Conservation (phyloP, 2,113 vertebrate genomes). For the Plotosus lineatus region DNA sequence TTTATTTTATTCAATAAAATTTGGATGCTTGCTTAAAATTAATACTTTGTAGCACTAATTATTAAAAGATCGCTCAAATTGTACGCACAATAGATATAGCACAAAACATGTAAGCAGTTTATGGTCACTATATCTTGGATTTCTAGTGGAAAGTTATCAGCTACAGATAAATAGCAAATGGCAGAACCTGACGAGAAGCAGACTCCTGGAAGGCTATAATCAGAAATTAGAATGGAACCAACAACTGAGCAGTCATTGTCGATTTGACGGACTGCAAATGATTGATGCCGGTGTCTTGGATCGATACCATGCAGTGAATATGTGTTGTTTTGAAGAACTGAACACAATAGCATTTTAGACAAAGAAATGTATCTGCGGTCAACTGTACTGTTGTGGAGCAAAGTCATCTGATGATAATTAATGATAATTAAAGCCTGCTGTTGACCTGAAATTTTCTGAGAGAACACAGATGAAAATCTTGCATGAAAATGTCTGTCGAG, state of each 20-base stretch:
- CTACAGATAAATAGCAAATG: too few species aligned
- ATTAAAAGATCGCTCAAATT: not conserved
- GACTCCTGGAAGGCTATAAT: too few species aligned
- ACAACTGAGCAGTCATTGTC: too few species aligned
- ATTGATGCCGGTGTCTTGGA: too few species aligned
- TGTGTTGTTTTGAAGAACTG: not conserved
- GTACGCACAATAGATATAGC: not conserved
- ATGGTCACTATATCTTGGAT: too few species aligned
- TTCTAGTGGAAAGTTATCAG: too few species aligned
- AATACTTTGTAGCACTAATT: not conserved
- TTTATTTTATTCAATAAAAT: not conserved
- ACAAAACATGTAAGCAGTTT: not conserved
- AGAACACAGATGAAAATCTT: slow-evolving; percentile 31
- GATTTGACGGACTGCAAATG: too few species aligned
- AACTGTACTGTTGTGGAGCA: not conserved
- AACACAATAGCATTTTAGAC: not conserved
- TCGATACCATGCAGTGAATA: not conserved
- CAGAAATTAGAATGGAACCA: too few species aligned
- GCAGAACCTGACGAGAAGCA: too few species aligned
- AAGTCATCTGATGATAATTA: not conserved
- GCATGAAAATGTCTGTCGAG: slow-evolving; percentile 45
- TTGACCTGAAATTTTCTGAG: not conserved
- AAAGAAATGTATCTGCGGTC: not conserved
- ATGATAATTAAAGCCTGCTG: slow-evolving; percentile 5
- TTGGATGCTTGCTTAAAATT: not conserved